Percentiles rank a stretch among this genome's conserved stretches.
Conservation (phyloP, 2,113 vertebrate genomes). For the Clupea harengus region DNA sequence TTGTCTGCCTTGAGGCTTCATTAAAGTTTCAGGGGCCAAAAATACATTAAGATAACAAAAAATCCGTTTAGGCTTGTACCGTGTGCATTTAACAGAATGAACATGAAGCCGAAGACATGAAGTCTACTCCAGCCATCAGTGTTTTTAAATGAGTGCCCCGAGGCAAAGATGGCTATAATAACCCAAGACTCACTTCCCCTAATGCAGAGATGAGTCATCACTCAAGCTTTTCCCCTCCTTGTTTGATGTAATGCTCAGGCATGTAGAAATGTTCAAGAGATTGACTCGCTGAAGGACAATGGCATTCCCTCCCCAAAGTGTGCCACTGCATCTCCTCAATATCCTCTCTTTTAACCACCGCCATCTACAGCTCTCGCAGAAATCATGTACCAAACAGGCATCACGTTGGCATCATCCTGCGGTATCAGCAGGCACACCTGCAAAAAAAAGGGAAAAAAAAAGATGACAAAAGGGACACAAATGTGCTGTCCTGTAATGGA, state of each 20-base stretch:
- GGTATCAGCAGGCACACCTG: background rate
- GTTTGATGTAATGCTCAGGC: background rate
- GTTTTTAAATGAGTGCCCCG: background rate
- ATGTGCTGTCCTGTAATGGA: background rate
- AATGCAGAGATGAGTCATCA: slow-evolving; percentile 11
- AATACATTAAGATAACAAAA: background rate
- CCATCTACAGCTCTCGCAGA: background rate
- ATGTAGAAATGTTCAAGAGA: slow-evolving; percentile 8
- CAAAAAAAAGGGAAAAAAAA: background rate
- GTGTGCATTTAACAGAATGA: slow-evolving; percentile 1
- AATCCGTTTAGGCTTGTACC: background rate
- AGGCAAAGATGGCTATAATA: background rate
- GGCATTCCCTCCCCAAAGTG: background rate
- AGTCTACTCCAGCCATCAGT: slow-evolving; percentile 17
- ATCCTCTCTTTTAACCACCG: background rate
- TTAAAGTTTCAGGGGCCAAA: background rate
- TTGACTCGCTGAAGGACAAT: background rate
- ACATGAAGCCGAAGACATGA: background rate
- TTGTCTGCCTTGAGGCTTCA: background rate
- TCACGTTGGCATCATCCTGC: background rate
- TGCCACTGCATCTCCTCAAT: background rate
- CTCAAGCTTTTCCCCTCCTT: background rate
- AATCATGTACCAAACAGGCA: background rate
- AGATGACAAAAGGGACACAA: background rate
- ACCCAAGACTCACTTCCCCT: background rate